phyloP scores from a whole-genome alignment of 2,113 vertebrate species.

The Fregetta grallaria region DNA sequence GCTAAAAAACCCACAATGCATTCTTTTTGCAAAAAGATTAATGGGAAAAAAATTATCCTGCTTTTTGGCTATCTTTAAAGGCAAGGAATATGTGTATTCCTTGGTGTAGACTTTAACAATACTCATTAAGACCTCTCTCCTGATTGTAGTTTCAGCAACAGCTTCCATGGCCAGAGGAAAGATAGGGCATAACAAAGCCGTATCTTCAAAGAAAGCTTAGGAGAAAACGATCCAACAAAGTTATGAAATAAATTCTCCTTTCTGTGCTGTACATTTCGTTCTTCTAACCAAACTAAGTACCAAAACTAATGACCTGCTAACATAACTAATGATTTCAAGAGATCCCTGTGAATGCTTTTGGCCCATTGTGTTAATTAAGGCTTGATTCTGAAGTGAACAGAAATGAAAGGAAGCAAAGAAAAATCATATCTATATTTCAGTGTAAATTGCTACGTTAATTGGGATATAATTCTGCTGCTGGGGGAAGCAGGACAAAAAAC shows the following conservation, averaged over 20 bases:
- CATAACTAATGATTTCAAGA: background rate
- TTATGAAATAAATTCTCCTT: background rate
- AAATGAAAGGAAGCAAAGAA: slow-evolving; percentile 26
- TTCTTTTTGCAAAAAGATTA: background rate
- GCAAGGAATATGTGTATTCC: background rate
- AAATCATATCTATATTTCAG: slow-evolving; percentile 32
- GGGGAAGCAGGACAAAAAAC: slow-evolving; percentile 10
- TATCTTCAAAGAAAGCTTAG: background rate
- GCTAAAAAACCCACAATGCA: background rate
- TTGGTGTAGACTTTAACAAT: background rate
- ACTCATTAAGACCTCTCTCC: background rate
- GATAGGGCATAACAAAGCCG: background rate
- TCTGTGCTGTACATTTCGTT: background rate
- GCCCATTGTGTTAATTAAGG: slow-evolving; percentile 9
- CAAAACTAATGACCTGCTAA: slow-evolving; percentile 10
- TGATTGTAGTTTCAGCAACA: background rate
- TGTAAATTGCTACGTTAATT: slow-evolving; percentile 47
- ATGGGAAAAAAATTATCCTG: background rate
- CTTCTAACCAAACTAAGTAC: background rate
- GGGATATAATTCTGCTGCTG: slow-evolving; percentile 15
- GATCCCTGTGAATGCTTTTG: background rate
- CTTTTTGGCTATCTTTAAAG: background rate
- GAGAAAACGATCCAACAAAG: background rate
- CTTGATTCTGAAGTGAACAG: slow-evolving; percentile 10
- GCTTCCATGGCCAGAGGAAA: slow-evolving; percentile 17